Evolutionary conservation across 2,888 invertebrate genomes (phyloP).

Genomic region (Nephrocerus scutellatus): DNA sequence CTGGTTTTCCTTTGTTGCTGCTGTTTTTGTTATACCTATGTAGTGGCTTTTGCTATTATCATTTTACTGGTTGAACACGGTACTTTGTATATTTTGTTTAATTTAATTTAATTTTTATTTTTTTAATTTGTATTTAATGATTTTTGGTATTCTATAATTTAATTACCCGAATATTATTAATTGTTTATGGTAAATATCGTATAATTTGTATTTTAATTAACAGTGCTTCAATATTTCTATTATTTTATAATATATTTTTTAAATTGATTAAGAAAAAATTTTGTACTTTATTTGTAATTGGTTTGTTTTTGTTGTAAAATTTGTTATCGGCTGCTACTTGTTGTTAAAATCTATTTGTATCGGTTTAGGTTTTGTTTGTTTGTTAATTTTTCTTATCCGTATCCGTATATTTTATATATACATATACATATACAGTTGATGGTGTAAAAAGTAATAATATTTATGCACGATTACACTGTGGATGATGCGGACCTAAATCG

Average conservation of each 20-base stretch:
- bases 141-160: constrained; percentile 21
- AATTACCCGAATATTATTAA: constrained; percentile 17
- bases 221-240: constrained; percentile 24
- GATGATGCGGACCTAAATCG: no score
- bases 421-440: no score
- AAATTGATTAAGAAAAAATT: constrained; percentile 18
- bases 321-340: no score
- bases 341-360: no score
- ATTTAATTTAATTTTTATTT: constrained; percentile 20
- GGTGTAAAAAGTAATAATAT: no score
- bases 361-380: no score
- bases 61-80: constrained; percentile 26
- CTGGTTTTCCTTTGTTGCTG: no score
- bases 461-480: no score
- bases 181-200: constrained; percentile 14
- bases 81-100: constrained; percentile 20
- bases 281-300: constrained; percentile 2
- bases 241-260: constrained; percentile 20
- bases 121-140: constrained; percentile 17
- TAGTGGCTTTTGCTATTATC: constrained; percentile 18
- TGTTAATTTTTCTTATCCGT: no score
- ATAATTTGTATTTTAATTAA: constrained; percentile 29
- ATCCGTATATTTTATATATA: no score
- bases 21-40: constrained; percentile 21
- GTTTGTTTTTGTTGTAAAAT: not conserved